Evolutionary conservation across 53 echinoderm and acorn worm genomes (phyloP), one percentile per base, ranked within the genome.

Genomic region (Echinarachnius parma): DNA sequence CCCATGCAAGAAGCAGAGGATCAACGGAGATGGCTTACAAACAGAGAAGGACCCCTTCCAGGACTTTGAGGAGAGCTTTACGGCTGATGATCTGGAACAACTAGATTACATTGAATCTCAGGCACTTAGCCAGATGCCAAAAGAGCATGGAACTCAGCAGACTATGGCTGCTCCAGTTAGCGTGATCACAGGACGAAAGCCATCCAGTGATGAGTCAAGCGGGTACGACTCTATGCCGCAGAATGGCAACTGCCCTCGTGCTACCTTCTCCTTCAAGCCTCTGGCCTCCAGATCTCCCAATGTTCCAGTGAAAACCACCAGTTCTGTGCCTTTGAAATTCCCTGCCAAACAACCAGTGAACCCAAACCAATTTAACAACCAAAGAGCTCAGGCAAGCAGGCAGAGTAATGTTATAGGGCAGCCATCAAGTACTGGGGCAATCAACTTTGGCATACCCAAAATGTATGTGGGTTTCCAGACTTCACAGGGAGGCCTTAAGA

Each of bases 41-140:
- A 55, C 78, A 11, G 81, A 85, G 21, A 28, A 53, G 16, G 98
- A 98, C 48, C 91, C 88, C 32, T 98, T 92, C 30, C 49, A 86
- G 7, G 98, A 92, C 21, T 89, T 89, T 80, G 92, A 83, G 52
- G 87, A 98, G 1, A 85, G 64, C 47, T 88, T 98, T 34, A 89
- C 90, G 9, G 88, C 89, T 53, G 98, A 87, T 55, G 98, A 98
- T 31, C 54, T 98, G 36, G 64, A 71, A 21, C 61, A 80, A 1
- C 77, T 85, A 61, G 98, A 98, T 32, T 34, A 78, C 31, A 82
- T 92, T 2, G 91, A 88, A 28, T 91, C 98, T 3, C 98, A 98
- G 39, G 91, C 91, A 5, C 42, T 87, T 31, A 88, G 78, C 49
- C 93, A 93, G 59, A 59, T 53, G 32, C 61, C 80, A 34, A 9